Evolutionary conservation across 2,888 invertebrate genomes (phyloP).

Genomic region (Schrankia costaestrigalis): DNA sequence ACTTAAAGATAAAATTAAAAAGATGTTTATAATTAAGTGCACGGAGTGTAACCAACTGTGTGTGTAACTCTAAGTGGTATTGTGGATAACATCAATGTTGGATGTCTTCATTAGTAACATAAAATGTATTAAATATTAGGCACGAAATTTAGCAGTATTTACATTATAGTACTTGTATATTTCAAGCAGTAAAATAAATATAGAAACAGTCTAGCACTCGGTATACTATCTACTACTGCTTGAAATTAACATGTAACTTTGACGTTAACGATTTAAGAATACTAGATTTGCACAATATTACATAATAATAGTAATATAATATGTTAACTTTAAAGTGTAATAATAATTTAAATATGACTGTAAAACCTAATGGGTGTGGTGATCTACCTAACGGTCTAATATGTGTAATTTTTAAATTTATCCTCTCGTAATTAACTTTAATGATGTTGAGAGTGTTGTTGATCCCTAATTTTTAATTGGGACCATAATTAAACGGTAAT

Average conservation of each 20-base stretch:
- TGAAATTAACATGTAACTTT: conserved; percentile 29
- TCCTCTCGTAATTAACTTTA: conserved; percentile 15
- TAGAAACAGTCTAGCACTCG: neutral
- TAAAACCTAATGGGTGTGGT: conserved; percentile 35
- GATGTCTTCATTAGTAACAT: conserved; percentile 44
- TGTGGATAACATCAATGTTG: conserved; percentile 39
- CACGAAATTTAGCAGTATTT: conserved; percentile 39
- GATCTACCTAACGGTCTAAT: conserved; percentile 34
- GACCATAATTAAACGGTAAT: conserved; percentile 25
- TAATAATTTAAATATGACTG: conserved; percentile 32
- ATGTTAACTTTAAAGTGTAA: conserved; percentile 39
- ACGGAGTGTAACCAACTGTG: conserved; percentile 17
- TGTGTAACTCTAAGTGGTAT: conserved; percentile 19
- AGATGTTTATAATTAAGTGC: conserved; percentile 31
- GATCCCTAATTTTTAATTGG: conserved; percentile 27
- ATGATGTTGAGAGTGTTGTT: conserved; percentile 16
- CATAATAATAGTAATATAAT: conserved; percentile 31
- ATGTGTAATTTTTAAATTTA: conserved; percentile 26
- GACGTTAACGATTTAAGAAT: conserved; percentile 35
- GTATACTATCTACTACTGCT: conserved; percentile 27
- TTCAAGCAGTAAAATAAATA: conserved; percentile 33
- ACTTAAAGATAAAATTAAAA: conserved; percentile 4
- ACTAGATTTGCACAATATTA: conserved; percentile 45
- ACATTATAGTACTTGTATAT: no score
- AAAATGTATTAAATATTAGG: conserved; percentile 43